These are phyloP conservation scores for Dynastes hyllus DNA, from an alignment of 2,888 invertebrate species.

Conservation along the genomic window DNA sequence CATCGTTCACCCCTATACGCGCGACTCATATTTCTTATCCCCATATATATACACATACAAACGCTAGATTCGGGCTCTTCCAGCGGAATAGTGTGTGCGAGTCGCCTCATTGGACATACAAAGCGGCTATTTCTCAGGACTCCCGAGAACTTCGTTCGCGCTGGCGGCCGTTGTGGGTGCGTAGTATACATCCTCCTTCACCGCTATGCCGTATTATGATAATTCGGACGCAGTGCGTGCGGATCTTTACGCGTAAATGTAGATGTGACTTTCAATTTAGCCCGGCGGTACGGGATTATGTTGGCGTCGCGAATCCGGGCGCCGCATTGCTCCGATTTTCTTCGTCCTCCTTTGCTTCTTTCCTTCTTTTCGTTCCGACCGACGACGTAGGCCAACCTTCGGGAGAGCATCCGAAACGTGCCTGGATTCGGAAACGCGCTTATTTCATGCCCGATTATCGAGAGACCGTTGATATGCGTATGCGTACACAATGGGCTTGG, in stretches of 20 bases:
- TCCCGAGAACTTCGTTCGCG: conserved; percentile 3
- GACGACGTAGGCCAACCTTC: conserved; percentile 9
- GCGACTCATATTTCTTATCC: conserved; percentile 32
- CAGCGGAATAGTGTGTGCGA: conserved; percentile 30
- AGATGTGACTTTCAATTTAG: conserved; percentile 70
- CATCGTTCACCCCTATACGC: conserved; percentile 30
- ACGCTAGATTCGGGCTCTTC: conserved; percentile 15
- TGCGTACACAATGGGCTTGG: conserved; percentile 18
- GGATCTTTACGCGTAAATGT: conserved; percentile 68
- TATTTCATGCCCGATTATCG: conserved; percentile 67
- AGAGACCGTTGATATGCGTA: conserved; percentile 33
- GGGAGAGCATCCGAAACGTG: conserved; percentile 61
- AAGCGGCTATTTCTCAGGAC: conserved; percentile 29
- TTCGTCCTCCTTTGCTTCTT: conserved; percentile 31
- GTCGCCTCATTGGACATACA: conserved; percentile 34
- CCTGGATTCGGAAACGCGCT: conserved; percentile 68
- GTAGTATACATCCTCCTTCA: conserved; percentile 9
- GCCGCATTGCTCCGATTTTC: conserved; percentile 59
- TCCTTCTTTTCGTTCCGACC: conserved; percentile 20
- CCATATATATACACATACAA: neutral
- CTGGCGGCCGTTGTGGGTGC: neutral
- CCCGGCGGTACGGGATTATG: conserved; percentile 69
- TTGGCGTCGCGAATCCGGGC: conserved; percentile 71
- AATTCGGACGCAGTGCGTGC: conserved; percentile 69
- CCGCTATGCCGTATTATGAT: conserved; percentile 65